A percentile compares a stretch with the other conserved stretches of the same genome.
Evolutionary conservation across 2,888 invertebrate genomes (phyloP).

Genomic region (Allacma fusca): DNA sequence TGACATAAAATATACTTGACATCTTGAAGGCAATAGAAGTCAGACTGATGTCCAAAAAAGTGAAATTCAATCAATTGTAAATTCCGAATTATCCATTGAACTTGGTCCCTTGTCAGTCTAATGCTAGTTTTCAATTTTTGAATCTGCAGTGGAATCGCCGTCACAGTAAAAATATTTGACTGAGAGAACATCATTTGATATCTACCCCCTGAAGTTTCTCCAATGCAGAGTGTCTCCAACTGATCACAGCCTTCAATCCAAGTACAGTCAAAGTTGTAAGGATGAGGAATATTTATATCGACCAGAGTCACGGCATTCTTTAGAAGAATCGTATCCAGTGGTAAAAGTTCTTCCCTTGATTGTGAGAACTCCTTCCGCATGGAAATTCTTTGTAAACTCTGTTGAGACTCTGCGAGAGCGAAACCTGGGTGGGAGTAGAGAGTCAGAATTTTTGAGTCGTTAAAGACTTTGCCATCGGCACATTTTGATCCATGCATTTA

Average conservation of each 20-base stretch:
- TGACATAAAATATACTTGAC: not conserved
- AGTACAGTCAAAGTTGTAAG: constrained; percentile 16
- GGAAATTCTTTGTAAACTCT: not conserved
- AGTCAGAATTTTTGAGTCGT: no score
- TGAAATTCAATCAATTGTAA: not conserved
- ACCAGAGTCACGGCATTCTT: constrained; percentile 13
- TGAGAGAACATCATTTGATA: constrained; percentile 25
- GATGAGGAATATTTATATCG: constrained; percentile 15
- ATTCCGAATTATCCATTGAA: constrained; percentile 4
- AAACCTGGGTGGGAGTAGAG: constrained; percentile 5
- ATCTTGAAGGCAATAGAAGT: not conserved
- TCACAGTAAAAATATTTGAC: not conserved
- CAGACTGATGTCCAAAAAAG: constrained; percentile 7
- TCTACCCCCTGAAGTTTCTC: not conserved
- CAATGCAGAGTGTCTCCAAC: not conserved
- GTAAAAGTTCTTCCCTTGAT: constrained; percentile 20
- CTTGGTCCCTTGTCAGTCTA: not conserved
- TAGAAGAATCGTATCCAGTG: not conserved
- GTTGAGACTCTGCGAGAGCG: constrained; percentile 24
- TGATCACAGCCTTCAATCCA: not conserved
- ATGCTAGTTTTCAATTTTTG: not conserved
- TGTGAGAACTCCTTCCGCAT: constrained; percentile 14
- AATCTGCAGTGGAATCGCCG: not conserved
- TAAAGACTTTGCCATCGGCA: no score
- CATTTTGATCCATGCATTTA: no score